Conservation (phyloP, 2,888 invertebrate genomes). For the Spatulosminthurus flaviceps region DNA sequence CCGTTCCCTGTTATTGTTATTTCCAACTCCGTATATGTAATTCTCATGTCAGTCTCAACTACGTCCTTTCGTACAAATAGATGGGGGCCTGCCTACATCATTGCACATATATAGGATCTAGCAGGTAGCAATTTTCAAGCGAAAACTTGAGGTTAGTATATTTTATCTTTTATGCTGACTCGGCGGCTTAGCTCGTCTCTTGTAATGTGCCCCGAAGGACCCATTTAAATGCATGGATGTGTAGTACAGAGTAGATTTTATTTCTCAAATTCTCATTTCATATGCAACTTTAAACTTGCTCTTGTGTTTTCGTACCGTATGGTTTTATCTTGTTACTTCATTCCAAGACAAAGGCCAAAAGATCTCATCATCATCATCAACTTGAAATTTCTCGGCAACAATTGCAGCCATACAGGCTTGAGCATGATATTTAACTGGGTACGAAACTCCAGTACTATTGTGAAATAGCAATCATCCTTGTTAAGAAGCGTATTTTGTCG, state of each 20-base stretch:
- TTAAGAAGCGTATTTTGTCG: too few species aligned
- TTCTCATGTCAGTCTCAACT: too few species aligned
- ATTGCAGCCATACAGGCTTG: neutral
- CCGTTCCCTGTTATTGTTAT: too few species aligned
- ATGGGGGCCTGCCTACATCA: neutral
- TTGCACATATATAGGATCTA: neutral
- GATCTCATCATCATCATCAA: slow-evolving; percentile 34
- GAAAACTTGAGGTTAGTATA: slow-evolving; percentile 37
- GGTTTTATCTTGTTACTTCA: slow-evolving; percentile 19
- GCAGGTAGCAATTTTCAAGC: slow-evolving; percentile 33
- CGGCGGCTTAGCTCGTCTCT: slow-evolving; percentile 45
- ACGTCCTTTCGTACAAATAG: neutral
- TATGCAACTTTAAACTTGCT: slow-evolving; percentile 42
- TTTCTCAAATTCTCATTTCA: slow-evolving; percentile 46
- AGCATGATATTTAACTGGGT: slow-evolving; percentile 7
- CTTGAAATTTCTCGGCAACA: slow-evolving; percentile 26
- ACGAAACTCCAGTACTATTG: neutral
- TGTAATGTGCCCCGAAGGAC: slow-evolving; percentile 50
- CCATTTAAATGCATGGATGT: slow-evolving; percentile 49
- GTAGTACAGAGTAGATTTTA: slow-evolving; percentile 47
- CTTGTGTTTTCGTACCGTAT: slow-evolving; percentile 24
- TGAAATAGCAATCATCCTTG: too few species aligned
- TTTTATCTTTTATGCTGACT: slow-evolving; percentile 45
- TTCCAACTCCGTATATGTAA: too few species aligned
- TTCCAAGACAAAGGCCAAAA: slow-evolving; percentile 13